Conservation (phyloP, 2,113 vertebrate species). For the Danio rerio region DNA sequence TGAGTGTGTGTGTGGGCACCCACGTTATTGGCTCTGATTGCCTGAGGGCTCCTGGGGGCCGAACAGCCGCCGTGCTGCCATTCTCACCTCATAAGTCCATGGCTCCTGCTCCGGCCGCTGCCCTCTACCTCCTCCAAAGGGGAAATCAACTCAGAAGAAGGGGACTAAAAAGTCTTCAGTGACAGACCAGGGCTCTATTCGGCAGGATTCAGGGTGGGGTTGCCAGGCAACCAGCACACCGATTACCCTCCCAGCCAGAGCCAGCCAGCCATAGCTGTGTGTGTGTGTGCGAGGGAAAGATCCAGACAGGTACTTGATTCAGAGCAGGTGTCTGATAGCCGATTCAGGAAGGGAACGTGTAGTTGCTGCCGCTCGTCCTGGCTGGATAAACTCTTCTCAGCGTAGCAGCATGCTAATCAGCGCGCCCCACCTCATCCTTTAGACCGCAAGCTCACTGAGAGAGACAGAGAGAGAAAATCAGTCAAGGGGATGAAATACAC, state of each 20-base stretch:
- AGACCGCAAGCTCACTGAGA: slow-evolving; percentile 58
- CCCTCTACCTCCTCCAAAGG: slow-evolving; percentile 61
- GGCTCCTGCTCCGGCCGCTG: slow-evolving; percentile 49
- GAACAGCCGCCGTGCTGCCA: slow-evolving; percentile 84
- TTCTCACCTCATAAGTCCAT: slow-evolving; percentile 79
- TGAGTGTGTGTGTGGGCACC: slow-evolving; percentile 60
- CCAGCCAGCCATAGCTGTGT: slow-evolving; percentile 75
- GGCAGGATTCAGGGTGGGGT: slow-evolving; percentile 32
- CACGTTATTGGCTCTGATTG: slow-evolving; percentile 82
- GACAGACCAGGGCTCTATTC: slow-evolving; percentile 28
- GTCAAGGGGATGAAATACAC: slow-evolving; percentile 30
- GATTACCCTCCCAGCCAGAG: slow-evolving; percentile 82
- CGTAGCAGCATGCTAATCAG: slow-evolving; percentile 67
- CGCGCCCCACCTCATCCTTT: slow-evolving; percentile 68
- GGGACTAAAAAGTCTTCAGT: slow-evolving; percentile 25
- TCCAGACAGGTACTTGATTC: slow-evolving; percentile 41
- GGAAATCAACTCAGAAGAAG: slow-evolving; percentile 64
- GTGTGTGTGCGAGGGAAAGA: not conserved
- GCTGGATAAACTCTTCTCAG: slow-evolving; percentile 46
- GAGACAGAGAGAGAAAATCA: slow-evolving; percentile 34
- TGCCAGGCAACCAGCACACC: slow-evolving; percentile 44
- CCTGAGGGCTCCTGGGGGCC: slow-evolving; percentile 67
- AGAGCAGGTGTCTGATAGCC: slow-evolving; percentile 43
- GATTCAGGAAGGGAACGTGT: slow-evolving; percentile 44
- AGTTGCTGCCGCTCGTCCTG: slow-evolving; percentile 39